A percentile compares a stretch with the other conserved stretches of the same genome.
Evolutionary conservation across 2,113 vertebrate genomes (phyloP).

Genomic region (Microtus ochrogaster): DNA sequence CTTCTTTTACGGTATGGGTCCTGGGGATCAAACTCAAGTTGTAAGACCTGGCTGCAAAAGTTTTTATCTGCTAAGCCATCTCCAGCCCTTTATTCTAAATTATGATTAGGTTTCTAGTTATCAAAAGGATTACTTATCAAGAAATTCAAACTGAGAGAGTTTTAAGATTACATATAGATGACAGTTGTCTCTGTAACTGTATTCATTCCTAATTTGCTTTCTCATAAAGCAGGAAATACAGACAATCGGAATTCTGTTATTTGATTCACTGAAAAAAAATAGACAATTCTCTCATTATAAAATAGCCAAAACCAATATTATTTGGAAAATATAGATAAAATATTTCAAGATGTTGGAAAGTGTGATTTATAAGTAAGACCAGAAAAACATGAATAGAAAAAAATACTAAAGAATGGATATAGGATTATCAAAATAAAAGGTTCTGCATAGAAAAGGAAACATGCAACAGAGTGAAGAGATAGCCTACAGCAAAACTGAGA

Average conservation of each 20-base stretch:
- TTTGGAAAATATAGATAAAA: not conserved
- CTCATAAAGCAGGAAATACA: no score
- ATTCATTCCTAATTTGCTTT: not conserved
- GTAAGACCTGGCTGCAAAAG: not conserved
- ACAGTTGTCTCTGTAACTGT: not conserved
- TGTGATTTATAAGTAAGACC: not conserved
- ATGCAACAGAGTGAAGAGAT: not conserved
- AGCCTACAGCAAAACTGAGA: not conserved
- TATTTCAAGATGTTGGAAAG: not conserved
- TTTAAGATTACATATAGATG: not conserved
- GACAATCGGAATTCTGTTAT: no score
- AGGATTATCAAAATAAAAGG: not conserved
- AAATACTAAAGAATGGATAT: not conserved
- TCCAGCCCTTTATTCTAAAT: not conserved
- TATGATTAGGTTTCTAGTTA: not conserved
- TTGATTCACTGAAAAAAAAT: not conserved
- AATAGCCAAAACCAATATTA: not conserved
- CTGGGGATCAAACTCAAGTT: not conserved
- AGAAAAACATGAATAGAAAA: not conserved
- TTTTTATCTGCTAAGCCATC: not conserved
- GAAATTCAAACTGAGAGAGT: not conserved
- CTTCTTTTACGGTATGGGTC: not conserved
- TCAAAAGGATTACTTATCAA: not conserved
- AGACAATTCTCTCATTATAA: not conserved
- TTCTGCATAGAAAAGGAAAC: not conserved